phyloP scores from a whole-genome alignment of 1,140 invertebrate species.

The Portunus trituberculatus region DNA sequence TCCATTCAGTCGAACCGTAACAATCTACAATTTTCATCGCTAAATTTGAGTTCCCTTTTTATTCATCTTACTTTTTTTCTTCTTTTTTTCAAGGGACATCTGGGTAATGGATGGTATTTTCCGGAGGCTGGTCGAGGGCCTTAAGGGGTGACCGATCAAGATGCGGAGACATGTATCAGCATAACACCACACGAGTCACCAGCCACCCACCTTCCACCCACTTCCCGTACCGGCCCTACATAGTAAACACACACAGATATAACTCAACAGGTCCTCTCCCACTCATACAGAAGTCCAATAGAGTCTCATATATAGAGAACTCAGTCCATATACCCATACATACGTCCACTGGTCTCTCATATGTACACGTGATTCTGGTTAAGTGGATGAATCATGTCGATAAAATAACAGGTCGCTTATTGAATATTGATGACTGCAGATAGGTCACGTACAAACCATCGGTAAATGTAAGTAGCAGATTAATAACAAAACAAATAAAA shows the following conservation, averaged over 20 bases:
- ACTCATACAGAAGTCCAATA: not conserved
- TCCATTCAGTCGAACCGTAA: not conserved
- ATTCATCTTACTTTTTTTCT: not conserved
- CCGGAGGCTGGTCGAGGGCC: not conserved
- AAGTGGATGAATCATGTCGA: too few relatives aligned
- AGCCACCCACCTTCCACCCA: not conserved
- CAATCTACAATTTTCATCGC: too few relatives aligned
- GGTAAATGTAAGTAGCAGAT: too few relatives aligned
- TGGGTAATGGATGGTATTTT: not conserved
- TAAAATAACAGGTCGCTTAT: too few relatives aligned
- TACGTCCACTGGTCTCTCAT: not conserved
- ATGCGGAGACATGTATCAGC: not conserved
- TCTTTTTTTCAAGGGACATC: not conserved
- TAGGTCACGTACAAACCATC: too few relatives aligned
- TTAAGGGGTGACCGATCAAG: not conserved
- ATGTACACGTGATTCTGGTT: too few relatives aligned
- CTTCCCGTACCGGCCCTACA: not conserved
- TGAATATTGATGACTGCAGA: too few relatives aligned
- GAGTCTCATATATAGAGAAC: not conserved
- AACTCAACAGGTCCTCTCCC: not conserved
- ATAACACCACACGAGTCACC: not conserved
- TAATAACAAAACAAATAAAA: too few relatives aligned
- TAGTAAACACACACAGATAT: conserved; percentile 40
- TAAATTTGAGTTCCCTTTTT: not conserved
- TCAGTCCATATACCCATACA: not conserved